phyloP scores from a whole-genome alignment of 2,113 vertebrate genomes.

The Elgaria multicarinata region DNA sequence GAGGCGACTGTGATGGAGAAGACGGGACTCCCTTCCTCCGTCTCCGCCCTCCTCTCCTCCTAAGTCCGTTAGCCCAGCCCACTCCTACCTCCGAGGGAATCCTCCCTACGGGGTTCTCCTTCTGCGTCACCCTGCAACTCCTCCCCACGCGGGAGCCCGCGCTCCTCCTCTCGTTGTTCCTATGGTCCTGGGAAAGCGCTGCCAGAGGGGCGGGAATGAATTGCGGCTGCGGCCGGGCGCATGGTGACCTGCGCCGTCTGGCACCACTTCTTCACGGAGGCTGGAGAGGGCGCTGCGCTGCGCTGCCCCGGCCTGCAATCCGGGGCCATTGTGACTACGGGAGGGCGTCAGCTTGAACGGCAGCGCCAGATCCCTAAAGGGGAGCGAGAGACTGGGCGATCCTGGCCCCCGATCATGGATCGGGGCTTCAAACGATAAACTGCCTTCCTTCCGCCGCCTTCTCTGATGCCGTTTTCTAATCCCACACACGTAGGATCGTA shows the following conservation, averaged over 20 bases:
- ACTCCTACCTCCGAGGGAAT: constrained; percentile 35
- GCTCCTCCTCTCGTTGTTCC: not conserved
- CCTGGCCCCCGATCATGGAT: no score
- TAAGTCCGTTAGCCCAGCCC: not conserved
- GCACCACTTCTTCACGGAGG: not conserved
- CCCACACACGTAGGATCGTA: not conserved
- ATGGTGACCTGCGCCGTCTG: constrained; percentile 21
- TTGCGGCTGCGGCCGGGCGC: fast-evolving
- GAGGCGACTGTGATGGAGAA: not conserved
- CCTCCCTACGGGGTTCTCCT: fast-evolving
- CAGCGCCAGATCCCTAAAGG: not conserved
- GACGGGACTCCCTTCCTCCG: not conserved
- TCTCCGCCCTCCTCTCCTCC: not conserved
- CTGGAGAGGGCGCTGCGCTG: not conserved
- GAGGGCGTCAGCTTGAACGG: not conserved
- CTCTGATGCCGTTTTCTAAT: not conserved
- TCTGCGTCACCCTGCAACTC: fast-evolving
- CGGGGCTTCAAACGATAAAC: not conserved
- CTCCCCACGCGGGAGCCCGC: not conserved
- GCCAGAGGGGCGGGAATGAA: not conserved
- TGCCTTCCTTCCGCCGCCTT: not conserved
- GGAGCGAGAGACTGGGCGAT: not conserved
- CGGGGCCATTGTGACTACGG: constrained; percentile 25
- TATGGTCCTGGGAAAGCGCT: fast-evolving
- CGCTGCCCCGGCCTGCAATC: not conserved